phyloP scores from a whole-genome alignment of 2,888 invertebrate species.

The Eristalinus sepulchralis region DNA sequence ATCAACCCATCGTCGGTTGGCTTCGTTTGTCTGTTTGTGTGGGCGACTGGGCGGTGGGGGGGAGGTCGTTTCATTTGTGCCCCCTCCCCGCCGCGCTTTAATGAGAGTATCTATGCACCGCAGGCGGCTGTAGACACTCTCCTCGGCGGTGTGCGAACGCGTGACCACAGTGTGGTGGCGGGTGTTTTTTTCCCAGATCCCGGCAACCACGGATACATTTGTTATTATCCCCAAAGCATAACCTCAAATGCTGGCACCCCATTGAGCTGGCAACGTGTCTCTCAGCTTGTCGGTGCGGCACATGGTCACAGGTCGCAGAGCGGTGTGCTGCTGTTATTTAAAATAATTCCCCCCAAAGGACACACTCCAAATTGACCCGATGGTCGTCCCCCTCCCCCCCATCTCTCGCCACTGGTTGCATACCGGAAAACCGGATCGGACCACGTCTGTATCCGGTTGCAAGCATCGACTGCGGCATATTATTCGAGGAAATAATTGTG shows the following conservation, averaged over 20 bases:
- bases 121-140: neutral
- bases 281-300: neutral
- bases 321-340: conserved; percentile 41
- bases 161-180: conserved; percentile 22
- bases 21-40: neutral
- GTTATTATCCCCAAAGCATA: conserved; percentile 20
- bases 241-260: neutral
- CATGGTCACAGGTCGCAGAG: conserved; percentile 8
- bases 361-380: neutral
- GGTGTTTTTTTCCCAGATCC: conserved; percentile 6
- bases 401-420: conserved; percentile 52
- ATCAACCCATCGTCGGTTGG: conserved; percentile 45
- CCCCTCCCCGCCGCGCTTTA: conserved; percentile 54
- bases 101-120: conserved; percentile 57
- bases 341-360: conserved; percentile 50
- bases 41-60: neutral
- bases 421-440: neutral
- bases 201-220: conserved; percentile 60
- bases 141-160: neutral
- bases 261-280: neutral
- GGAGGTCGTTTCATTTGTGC: neutral
- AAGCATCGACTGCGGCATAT: conserved; percentile 5
- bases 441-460: conserved; percentile 16
- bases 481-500: conserved; percentile 31
- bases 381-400: neutral